Conservation (phyloP, 2,797 vertebrate species). For the Anguilla obscura region DNA sequence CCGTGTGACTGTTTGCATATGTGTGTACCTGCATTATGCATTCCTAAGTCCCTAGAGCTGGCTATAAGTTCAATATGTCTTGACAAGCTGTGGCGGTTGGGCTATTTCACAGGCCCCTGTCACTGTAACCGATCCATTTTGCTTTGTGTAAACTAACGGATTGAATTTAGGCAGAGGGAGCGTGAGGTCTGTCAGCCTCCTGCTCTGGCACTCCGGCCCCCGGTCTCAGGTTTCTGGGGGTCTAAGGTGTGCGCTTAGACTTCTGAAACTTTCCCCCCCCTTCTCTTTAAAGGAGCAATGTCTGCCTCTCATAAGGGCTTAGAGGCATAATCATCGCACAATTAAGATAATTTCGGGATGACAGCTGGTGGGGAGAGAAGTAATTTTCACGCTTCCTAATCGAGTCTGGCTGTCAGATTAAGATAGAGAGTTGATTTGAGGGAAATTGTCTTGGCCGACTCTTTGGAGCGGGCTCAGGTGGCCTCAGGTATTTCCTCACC, state of each 20-base stretch:
- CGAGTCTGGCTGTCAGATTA: slow-evolving; percentile 83
- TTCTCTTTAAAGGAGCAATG: slow-evolving; percentile 56
- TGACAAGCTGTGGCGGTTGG: neutral
- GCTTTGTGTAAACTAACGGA: slow-evolving; percentile 11
- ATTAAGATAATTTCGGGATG: slow-evolving; percentile 83
- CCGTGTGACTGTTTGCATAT: slow-evolving; percentile 28
- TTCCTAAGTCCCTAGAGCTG: slow-evolving; percentile 24
- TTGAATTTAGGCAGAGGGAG: slow-evolving; percentile 19
- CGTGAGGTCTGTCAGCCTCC: neutral
- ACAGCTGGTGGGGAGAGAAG: slow-evolving; percentile 82
- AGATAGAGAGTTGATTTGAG: slow-evolving; percentile 82
- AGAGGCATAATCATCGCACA: slow-evolving; percentile 83
- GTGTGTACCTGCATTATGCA: slow-evolving; percentile 23
- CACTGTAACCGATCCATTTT: slow-evolving; percentile 25
- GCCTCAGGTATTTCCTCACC: slow-evolving; percentile 70
- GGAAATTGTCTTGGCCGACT: slow-evolving; percentile 77
- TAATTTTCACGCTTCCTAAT: slow-evolving; percentile 81
- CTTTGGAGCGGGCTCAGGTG: slow-evolving; percentile 75
- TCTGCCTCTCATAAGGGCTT: slow-evolving; percentile 69
- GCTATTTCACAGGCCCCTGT: slow-evolving; percentile 17
- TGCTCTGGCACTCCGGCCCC: neutral
- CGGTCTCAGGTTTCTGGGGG: neutral
- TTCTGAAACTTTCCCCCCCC: slow-evolving; percentile 37
- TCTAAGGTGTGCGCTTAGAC: slow-evolving; percentile 32
- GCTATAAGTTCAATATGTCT: slow-evolving; percentile 21